A percentile compares a stretch with the other conserved stretches of the same genome.
phyloP scores from a whole-genome alignment of 1,140 invertebrate genomes.

The Delia radicum region DNA sequence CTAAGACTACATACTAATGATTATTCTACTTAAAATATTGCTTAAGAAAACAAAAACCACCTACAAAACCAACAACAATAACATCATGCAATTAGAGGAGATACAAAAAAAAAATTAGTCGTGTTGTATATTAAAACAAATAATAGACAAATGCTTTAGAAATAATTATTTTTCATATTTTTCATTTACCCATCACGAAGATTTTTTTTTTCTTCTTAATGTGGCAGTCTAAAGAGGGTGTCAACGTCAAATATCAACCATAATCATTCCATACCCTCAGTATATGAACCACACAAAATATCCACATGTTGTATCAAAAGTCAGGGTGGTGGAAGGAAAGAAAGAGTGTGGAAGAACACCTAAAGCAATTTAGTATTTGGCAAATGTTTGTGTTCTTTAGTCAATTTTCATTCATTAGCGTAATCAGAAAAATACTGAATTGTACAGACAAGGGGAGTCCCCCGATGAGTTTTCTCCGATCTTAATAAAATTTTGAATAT shows the following conservation, averaged over 20 bases:
- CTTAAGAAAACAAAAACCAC: background rate
- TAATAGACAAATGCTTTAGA: background rate
- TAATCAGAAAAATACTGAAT: too few relatives aligned
- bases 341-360: background rate
- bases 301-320: background rate
- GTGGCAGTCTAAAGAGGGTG: background rate
- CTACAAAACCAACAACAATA: background rate
- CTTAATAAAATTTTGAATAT: too few relatives aligned
- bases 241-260: background rate
- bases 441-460: too few relatives aligned
- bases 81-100: background rate
- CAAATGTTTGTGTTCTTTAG: too few relatives aligned
- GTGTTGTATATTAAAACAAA: too few relatives aligned
- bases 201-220: too few relatives aligned
- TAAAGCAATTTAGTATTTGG: too few relatives aligned
- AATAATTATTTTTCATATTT: background rate
- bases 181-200: too few relatives aligned
- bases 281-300: background rate
- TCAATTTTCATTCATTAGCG: too few relatives aligned
- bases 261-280: background rate
- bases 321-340: background rate
- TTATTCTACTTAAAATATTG: background rate
- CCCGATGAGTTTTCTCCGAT: too few relatives aligned
- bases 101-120: background rate
- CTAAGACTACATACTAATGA: background rate